phyloP scores from a whole-genome alignment of 2,888 invertebrate species.

The Tortrix viridana region DNA sequence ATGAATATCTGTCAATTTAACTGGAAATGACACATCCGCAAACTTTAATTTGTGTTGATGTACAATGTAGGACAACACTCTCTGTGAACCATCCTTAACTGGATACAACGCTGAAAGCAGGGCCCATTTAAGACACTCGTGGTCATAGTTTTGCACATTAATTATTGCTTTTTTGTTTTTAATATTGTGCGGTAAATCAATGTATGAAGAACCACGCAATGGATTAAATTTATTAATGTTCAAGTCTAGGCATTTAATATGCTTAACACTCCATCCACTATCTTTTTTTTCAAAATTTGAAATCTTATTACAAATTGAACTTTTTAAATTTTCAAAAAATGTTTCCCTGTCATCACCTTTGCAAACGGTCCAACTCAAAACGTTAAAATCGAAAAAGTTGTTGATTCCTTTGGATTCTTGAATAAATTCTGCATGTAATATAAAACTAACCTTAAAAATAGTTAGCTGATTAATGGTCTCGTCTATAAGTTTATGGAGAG shows the following conservation, averaged over 20 bases:
- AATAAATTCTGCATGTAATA: conserved; percentile 10
- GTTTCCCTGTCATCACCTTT: conserved; percentile 2
- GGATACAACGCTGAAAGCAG: conserved; percentile 1
- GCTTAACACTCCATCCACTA: conserved; percentile 7
- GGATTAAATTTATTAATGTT: conserved; percentile 5
- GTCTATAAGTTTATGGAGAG: conserved; percentile 11
- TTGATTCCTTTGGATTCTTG: conserved; percentile 15
- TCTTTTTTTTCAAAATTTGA: conserved; percentile 10
- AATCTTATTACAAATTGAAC: neutral
- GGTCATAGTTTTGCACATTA: neutral
- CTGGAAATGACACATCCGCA: conserved; percentile 43
- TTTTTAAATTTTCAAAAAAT: conserved; percentile 8
- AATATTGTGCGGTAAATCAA: conserved; percentile 5
- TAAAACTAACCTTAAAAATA: conserved; percentile 11
- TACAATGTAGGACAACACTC: conserved; percentile 35
- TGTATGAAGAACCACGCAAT: no score
- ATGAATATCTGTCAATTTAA: conserved; percentile 44
- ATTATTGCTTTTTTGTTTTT: conserved; percentile 5
- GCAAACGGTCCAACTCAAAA: conserved; percentile 17
- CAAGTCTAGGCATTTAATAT: conserved; percentile 2
- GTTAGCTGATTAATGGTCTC: conserved; percentile 6
- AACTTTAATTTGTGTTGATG: conserved; percentile 44
- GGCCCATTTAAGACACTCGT: conserved; percentile 5
- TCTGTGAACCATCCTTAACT: neutral
- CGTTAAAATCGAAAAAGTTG: conserved; percentile 14